Conservation (phyloP, 1,140 invertebrate genomes). For the Neotoxoptera formosana region DNA sequence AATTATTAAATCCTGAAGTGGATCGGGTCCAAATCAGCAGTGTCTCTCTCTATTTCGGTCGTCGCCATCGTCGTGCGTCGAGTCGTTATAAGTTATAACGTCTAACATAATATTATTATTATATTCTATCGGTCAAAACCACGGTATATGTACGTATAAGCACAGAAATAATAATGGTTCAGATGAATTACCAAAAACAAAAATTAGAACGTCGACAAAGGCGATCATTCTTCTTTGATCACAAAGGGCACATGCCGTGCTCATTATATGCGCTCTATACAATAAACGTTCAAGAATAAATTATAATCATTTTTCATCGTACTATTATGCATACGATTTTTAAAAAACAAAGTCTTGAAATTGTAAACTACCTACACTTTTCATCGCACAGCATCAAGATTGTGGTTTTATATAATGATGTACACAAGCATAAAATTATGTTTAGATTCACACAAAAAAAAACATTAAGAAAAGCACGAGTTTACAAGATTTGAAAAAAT, state of each 20-base stretch:
- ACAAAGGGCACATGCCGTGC: conserved; percentile 25
- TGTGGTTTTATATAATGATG: not conserved
- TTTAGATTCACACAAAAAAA: not conserved
- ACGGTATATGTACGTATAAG: not conserved
- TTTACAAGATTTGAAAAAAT: not conserved
- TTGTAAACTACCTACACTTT: not conserved
- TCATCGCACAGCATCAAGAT: not conserved
- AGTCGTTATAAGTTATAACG: not conserved
- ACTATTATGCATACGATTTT: not conserved
- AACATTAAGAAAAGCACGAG: not conserved
- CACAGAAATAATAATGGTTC: not conserved
- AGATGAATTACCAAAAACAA: conserved; percentile 21
- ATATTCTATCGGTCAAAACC: not conserved
- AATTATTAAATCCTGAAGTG: conserved; percentile 18
- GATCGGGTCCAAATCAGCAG: conserved; percentile 47
- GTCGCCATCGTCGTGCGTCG: not conserved
- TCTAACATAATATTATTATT: conserved; percentile 13
- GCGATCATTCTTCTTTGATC: conserved; percentile 11
- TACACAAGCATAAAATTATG: not conserved
- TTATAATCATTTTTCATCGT: conserved; percentile 22
- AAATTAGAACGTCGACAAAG: conserved; percentile 13
- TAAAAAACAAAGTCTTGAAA: conserved; percentile 4
- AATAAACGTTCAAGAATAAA: not conserved
- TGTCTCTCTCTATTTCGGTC: conserved; percentile 49
- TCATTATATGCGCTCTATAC: conserved; percentile 15